Evolutionary conservation across 53 echinoderm and acorn worm species (phyloP).

Genomic region (Hippasteria phrygiana): DNA sequence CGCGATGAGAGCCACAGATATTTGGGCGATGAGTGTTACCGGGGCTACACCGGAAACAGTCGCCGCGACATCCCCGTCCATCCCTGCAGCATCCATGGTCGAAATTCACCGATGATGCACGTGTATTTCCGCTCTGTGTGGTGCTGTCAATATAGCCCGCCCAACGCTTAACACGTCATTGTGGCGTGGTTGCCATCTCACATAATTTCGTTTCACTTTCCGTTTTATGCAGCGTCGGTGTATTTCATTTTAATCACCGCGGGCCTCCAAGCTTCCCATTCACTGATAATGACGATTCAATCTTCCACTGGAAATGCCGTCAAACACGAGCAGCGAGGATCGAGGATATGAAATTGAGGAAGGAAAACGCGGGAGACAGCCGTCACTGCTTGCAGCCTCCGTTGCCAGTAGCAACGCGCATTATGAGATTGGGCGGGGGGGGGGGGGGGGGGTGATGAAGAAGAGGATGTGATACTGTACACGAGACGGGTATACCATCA

Average conservation of each 20-base stretch:
- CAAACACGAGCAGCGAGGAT: background rate
- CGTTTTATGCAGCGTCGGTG: background rate
- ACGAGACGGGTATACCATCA: background rate
- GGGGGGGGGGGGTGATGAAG: slow-evolving; percentile 29
- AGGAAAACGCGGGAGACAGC: slow-evolving; percentile 29
- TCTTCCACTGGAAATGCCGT: background rate
- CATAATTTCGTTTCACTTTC: background rate
- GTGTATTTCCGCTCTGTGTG: background rate
- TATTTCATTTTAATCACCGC: background rate
- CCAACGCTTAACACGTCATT: background rate
- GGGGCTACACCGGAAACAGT: slow-evolving; percentile 47
- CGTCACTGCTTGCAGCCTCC: slow-evolving; percentile 26
- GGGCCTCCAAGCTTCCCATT: background rate
- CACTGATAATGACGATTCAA: background rate
- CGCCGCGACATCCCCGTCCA: background rate
- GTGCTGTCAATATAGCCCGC: background rate
- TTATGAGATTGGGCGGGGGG: no score
- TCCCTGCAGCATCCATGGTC: slow-evolving; percentile 29
- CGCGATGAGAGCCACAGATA: slow-evolving; percentile 49
- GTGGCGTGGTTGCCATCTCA: background rate
- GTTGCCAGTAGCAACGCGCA: slow-evolving; percentile 55
- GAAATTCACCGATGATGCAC: no score
- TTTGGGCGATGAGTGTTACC: slow-evolving; percentile 40
- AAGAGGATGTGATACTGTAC: background rate
- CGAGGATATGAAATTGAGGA: background rate